Percentiles rank a stretch among this genome's conserved stretches.
Conservation (phyloP, 2,113 vertebrate species). For the Geothlypis trichas region DNA sequence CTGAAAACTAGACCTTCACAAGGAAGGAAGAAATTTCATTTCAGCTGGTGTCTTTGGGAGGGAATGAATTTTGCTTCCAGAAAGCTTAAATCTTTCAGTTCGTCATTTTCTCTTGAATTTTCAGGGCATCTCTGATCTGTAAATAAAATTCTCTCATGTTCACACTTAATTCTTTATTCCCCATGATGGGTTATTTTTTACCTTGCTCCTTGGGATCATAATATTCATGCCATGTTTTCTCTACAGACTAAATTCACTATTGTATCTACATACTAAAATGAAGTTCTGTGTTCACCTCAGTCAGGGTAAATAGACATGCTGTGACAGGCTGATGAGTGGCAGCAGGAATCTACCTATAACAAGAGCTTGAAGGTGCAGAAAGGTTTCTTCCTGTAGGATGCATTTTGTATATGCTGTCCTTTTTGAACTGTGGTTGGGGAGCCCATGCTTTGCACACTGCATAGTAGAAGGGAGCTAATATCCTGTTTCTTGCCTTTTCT, state of each 20-base stretch:
- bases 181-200: not conserved
- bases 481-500: not conserved
- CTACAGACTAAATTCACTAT: not conserved
- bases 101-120: not conserved
- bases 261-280: not conserved
- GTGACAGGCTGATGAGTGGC: not conserved
- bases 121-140: not conserved
- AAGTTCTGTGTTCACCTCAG: not conserved
- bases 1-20: not conserved
- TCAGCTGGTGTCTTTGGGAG: not conserved
- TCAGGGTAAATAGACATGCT: not conserved
- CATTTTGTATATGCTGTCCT: not conserved
- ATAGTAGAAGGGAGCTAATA: not conserved
- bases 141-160: not conserved
- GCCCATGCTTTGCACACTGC: accelerated
- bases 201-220: not conserved
- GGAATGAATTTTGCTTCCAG: not conserved
- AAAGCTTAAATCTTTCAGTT: not conserved
- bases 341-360: not conserved
- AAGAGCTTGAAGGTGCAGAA: not conserved
- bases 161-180: not conserved
- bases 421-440: not conserved
- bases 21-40: not conserved
- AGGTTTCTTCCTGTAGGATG: not conserved
- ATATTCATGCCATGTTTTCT: not conserved